Conservation (phyloP, 2,888 invertebrate species). For the Reticulitermes lucifugus region DNA sequence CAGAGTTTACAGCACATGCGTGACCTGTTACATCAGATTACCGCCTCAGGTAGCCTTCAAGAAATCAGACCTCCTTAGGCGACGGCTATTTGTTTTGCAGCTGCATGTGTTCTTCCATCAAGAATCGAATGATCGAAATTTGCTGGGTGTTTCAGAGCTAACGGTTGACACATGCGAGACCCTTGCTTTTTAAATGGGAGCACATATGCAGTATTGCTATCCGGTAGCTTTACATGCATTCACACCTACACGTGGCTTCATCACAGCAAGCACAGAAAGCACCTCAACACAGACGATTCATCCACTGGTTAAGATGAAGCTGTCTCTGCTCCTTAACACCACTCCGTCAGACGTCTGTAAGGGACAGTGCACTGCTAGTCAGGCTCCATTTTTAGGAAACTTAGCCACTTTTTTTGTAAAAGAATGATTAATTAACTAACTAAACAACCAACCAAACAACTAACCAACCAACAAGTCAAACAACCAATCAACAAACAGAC, state of each 20-base stretch:
- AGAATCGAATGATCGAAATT: conserved; percentile 30
- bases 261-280: no score
- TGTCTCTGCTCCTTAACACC: no score
- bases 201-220: background rate
- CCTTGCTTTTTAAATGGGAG: background rate
- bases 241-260: background rate
- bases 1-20: conserved; percentile 30
- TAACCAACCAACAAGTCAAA: no score
- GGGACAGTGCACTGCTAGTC: no score
- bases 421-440: no score
- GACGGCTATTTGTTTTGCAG: conserved; percentile 32
- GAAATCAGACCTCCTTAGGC: conserved; percentile 43
- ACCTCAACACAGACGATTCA: no score
- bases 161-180: background rate
- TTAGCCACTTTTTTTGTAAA: no score
- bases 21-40: conserved; percentile 48
- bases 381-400: no score
- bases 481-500: no score
- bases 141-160: background rate
- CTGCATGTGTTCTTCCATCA: background rate
- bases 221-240: background rate
- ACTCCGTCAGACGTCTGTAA: no score
- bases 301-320: no score
- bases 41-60: conserved; percentile 47
- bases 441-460: no score